A percentile compares a stretch with the other conserved stretches of the same genome.
Conservation (phyloP, 2,797 vertebrate genomes). For the Tolypeutes matacus region DNA sequence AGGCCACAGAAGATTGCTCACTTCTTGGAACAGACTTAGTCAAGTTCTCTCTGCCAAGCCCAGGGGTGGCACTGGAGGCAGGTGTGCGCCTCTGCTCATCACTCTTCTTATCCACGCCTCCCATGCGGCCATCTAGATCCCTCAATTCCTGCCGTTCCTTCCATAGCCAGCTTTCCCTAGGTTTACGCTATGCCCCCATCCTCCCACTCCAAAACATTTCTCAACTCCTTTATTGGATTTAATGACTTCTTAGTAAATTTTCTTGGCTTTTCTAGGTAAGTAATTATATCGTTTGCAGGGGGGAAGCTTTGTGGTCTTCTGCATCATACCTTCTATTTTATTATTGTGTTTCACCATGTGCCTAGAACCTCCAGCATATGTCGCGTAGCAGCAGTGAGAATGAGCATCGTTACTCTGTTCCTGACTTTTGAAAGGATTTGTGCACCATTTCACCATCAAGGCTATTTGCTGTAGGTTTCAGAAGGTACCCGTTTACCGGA, state of each 20-base stretch:
- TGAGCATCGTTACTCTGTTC: too few relatives aligned
- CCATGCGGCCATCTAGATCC: not conserved
- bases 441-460: too few relatives aligned
- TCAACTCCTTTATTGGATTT: not conserved
- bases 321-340: too few relatives aligned
- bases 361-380: too few relatives aligned
- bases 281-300: too few relatives aligned
- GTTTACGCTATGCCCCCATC: fast-evolving
- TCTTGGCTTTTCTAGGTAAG: not conserved
- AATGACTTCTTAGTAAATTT: not conserved
- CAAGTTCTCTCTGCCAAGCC: not conserved
- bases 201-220: not conserved
- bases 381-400: too few relatives aligned
- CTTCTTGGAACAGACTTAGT: not conserved
- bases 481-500: too few relatives aligned
- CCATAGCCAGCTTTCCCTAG: not conserved
- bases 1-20: not conserved
- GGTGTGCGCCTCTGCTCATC: not conserved
- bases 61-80: not conserved
- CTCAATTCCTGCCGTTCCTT: not conserved
- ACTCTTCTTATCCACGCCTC: not conserved
- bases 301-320: too few relatives aligned
- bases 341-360: too few relatives aligned
- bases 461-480: too few relatives aligned
- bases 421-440: too few relatives aligned